These are phyloP conservation scores for Heliothis peltigera DNA, from an alignment of 2,888 invertebrate genomes.

Conservation along the genomic window DNA sequence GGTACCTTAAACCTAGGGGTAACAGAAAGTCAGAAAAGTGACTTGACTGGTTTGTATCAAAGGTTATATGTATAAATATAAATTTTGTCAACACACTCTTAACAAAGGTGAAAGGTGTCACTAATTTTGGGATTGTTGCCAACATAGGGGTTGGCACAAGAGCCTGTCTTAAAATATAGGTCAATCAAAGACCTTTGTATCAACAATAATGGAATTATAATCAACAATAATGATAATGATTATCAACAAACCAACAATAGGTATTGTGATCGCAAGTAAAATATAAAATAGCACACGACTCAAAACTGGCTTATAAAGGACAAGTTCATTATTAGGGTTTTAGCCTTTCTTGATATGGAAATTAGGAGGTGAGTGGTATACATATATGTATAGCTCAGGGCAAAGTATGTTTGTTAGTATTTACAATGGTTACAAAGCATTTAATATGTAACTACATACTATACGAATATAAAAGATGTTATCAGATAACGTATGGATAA, in stretches of 20 bases:
- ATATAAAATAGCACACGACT: background rate
- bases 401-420: background rate
- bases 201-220: slow-evolving; percentile 19
- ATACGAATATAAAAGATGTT: no score
- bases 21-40: background rate
- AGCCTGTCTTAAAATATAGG: slow-evolving; percentile 26
- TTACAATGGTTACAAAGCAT: background rate
- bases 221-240: slow-evolving; percentile 15
- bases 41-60: slow-evolving; percentile 8
- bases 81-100: background rate
- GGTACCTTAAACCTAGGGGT: background rate
- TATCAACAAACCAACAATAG: slow-evolving; percentile 32
- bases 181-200: slow-evolving; percentile 23
- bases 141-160: slow-evolving; percentile 9
- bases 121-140: background rate
- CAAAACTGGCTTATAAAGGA: background rate
- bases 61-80: background rate
- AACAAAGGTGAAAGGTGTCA: slow-evolving; percentile 1
- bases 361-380: background rate
- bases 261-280: slow-evolving; percentile 25
- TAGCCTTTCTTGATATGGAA: slow-evolving; percentile 1
- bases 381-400: no score
- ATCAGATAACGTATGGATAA: no score
- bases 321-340: background rate
- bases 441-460: no score